Conservation (phyloP, 2,113 vertebrate species). For the Clupea harengus region DNA sequence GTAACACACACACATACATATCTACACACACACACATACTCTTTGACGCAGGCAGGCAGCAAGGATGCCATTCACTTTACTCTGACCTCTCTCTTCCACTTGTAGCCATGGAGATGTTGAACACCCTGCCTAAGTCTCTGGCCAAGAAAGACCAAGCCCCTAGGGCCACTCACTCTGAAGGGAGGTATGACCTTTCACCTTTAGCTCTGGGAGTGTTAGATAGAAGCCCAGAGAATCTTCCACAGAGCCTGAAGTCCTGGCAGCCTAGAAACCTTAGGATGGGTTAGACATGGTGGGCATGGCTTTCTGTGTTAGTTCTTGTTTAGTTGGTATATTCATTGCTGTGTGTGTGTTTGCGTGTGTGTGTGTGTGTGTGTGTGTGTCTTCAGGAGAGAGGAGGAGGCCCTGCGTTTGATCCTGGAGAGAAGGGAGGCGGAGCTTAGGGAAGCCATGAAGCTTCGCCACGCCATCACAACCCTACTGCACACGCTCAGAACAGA, state of each 20-base stretch:
- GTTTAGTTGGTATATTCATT: no score
- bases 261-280: no score
- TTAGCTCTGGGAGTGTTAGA: background rate
- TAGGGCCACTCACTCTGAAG: constrained; percentile 33
- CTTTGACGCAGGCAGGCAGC: background rate
- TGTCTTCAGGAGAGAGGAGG: constrained; percentile 59
- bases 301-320: no score
- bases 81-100: background rate
- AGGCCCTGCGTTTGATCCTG: constrained; percentile 59
- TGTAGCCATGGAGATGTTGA: constrained; percentile 69
- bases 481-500: constrained; percentile 63
- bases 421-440: constrained; percentile 73
- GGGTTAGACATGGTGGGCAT: no score
- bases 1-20: constrained; percentile 48
- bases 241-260: no score
- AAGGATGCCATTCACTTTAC: background rate
- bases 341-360: background rate
- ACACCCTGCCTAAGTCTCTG: constrained; percentile 45
- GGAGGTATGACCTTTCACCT: constrained; percentile 44
- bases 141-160: constrained; percentile 41
- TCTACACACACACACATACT: background rate
- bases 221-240: no score
- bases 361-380: background rate
- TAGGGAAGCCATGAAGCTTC: constrained; percentile 66
- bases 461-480: constrained; percentile 63